Conservation (phyloP, 2,113 vertebrate genomes). For the Planiliza haematocheilus region DNA sequence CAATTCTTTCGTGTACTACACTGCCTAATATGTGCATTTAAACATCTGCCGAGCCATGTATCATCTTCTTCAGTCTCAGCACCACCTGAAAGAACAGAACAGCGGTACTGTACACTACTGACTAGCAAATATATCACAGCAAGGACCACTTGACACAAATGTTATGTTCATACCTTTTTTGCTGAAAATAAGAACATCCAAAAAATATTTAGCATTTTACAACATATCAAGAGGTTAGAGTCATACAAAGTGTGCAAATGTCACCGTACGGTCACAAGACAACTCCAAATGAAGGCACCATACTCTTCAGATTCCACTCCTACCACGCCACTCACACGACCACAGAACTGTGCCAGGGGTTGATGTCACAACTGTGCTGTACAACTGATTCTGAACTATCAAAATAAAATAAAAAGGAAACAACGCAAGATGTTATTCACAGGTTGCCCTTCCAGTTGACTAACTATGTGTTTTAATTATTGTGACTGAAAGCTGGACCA, state of each 20-base stretch:
- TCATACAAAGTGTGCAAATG: slow-evolving; percentile 77
- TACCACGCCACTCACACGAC: slow-evolving; percentile 17
- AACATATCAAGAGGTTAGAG: slow-evolving; percentile 59
- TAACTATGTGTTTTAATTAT: too few species aligned
- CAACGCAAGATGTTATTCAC: too few species aligned
- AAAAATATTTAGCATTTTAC: slow-evolving; percentile 70
- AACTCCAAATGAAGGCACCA: slow-evolving; percentile 75
- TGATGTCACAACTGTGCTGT: neutral
- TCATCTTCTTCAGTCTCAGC: neutral
- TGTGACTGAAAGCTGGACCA: too few species aligned
- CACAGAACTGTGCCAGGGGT: neutral
- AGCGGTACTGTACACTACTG: slow-evolving; percentile 58
- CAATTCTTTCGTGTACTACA: slow-evolving; percentile 5
- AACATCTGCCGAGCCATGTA: neutral
- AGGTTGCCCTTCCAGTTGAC: too few species aligned
- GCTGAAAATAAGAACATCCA: slow-evolving; percentile 64
- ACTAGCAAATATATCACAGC: slow-evolving; percentile 70
- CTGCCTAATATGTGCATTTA: neutral
- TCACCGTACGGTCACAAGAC: slow-evolving; percentile 70
- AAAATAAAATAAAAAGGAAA: too few species aligned
- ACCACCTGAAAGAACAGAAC: slow-evolving; percentile 43
- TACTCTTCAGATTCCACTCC: slow-evolving; percentile 46
- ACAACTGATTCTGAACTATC: slow-evolving; percentile 1
- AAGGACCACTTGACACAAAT: slow-evolving; percentile 59
- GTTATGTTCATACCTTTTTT: slow-evolving; percentile 50